phyloP scores from a whole-genome alignment of 1,140 invertebrate genomes.

The Campoletis sonorensis region DNA sequence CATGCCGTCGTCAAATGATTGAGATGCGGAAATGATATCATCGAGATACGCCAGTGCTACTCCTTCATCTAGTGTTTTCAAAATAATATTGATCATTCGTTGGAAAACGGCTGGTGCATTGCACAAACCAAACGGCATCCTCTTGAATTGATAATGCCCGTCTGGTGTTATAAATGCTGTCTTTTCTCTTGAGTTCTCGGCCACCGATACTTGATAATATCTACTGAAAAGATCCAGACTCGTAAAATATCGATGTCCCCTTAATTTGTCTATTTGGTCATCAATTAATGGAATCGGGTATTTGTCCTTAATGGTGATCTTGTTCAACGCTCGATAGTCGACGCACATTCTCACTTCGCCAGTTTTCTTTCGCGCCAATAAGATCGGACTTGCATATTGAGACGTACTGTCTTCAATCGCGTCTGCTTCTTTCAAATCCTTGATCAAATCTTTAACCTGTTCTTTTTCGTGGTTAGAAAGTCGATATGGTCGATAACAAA shows the following conservation, averaged over 20 bases:
- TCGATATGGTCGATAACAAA: constrained; percentile 59
- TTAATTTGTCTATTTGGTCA: constrained; percentile 70
- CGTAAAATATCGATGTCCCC: constrained; percentile 70
- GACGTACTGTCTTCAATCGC: constrained; percentile 63
- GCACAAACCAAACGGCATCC: constrained; percentile 31
- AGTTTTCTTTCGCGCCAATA: constrained; percentile 17
- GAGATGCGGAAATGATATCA: constrained; percentile 5
- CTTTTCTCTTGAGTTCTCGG: constrained; percentile 2
- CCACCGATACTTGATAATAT: constrained; percentile 74
- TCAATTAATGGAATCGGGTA: constrained; percentile 72
- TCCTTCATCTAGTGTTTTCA: neutral
- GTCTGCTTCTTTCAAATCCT: constrained; percentile 57
- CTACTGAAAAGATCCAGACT: constrained; percentile 74
- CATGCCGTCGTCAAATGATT: constrained; percentile 1
- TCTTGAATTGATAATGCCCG: constrained; percentile 30
- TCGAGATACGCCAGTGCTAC: constrained; percentile 32
- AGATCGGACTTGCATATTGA: constrained; percentile 51
- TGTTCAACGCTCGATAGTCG: constrained; percentile 24
- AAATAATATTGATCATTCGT: constrained; percentile 4
- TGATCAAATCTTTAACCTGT: constrained; percentile 59
- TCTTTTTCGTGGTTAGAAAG: constrained; percentile 57
- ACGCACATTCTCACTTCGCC: constrained; percentile 20
- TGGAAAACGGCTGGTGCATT: constrained; percentile 25
- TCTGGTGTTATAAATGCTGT: constrained; percentile 15
- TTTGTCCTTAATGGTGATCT: constrained; percentile 52